Evolutionary conservation across 2,113 vertebrate species (phyloP).

Genomic region (Onychorhynchus coronatus): DNA sequence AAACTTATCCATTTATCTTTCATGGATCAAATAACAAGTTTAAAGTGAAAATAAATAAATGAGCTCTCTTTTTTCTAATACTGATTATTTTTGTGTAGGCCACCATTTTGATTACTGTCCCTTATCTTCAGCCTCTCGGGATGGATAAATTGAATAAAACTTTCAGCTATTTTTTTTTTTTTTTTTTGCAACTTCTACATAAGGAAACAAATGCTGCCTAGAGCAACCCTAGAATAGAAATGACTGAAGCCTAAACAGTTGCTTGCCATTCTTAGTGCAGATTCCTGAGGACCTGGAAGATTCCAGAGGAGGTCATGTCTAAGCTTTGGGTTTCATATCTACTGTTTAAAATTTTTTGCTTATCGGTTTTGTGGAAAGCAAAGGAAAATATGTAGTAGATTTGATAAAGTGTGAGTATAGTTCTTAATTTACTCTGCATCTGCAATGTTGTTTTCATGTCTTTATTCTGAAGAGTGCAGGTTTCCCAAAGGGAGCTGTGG

Average conservation of each 20-base stretch:
- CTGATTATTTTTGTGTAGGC: not conserved
- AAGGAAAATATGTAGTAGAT: not conserved
- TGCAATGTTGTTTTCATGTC: not conserved
- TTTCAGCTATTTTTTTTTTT: not conserved
- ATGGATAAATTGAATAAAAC: not conserved
- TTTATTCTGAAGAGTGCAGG: not conserved
- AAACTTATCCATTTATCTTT: not conserved
- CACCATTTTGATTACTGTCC: not conserved
- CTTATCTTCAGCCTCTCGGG: not conserved
- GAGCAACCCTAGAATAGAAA: constrained; percentile 50
- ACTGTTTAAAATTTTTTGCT: not conserved
- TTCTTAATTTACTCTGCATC: not conserved
- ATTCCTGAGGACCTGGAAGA: constrained; percentile 34
- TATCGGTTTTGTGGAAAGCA: not conserved
- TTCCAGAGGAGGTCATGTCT: not conserved
- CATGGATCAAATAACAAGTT: not conserved
- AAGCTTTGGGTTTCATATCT: not conserved
- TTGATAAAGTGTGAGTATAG: not conserved
- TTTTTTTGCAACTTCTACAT: not conserved
- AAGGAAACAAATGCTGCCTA: constrained; percentile 7
- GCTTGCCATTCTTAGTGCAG: constrained; percentile 31
- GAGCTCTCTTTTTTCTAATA: not conserved
- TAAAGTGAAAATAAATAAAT: not conserved
- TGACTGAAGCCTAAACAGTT: constrained; percentile 51
- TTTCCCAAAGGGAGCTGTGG: not conserved